phyloP scores from a whole-genome alignment of 2,113 vertebrate genomes.

The Protobothrops flavoviridis region DNA sequence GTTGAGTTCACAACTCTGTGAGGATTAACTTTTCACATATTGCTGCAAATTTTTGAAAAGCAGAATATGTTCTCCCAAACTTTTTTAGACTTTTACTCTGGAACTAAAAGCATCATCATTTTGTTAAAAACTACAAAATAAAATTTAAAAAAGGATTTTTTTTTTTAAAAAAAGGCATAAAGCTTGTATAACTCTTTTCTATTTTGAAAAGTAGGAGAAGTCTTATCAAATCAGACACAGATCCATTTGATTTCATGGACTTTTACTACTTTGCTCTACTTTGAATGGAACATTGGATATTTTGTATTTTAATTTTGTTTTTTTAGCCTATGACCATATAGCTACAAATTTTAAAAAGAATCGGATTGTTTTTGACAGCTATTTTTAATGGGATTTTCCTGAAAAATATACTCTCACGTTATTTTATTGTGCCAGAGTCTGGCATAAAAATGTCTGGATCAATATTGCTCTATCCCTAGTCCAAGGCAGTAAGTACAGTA shows the following conservation, averaged over 20 bases:
- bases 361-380: neutral
- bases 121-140: neutral
- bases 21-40: neutral
- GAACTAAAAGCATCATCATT: slow-evolving; percentile 1
- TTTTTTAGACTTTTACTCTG: neutral
- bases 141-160: neutral
- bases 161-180: neutral
- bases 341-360: neutral
- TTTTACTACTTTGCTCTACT: neutral
- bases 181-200: neutral
- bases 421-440: neutral
- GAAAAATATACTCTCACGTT: neutral
- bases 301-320: neutral
- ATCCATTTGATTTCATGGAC: neutral
- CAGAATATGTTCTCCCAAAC: neutral
- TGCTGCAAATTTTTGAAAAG: neutral
- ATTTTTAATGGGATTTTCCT: neutral
- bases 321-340: neutral
- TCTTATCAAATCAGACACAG: neutral
- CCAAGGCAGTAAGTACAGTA: neutral
- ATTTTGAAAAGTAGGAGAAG: neutral
- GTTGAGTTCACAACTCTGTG: neutral
- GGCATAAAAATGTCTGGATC: neutral
- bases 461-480: neutral
- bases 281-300: neutral